These are phyloP conservation scores for Synergus gifuensis DNA, from an alignment of 2,888 invertebrate genomes.

Conservation along the genomic window DNA sequence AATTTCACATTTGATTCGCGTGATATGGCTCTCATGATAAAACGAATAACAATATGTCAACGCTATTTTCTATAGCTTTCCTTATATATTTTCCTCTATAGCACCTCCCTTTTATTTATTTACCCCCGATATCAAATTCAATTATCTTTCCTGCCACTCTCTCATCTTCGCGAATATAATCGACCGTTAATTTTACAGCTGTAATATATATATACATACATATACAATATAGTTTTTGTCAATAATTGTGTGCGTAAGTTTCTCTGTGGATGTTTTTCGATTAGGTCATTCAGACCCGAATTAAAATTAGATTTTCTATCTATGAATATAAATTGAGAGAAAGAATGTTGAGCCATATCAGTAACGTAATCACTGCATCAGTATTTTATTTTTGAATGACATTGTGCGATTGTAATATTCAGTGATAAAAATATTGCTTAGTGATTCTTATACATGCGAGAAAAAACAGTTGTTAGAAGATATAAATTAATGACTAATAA, in stretches of 20 bases:
- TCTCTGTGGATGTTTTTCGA: conserved; percentile 8
- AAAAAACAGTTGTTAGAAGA: background rate
- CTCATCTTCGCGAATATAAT: background rate
- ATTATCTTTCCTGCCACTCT: conserved; percentile 21
- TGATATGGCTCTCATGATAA: conserved; percentile 67
- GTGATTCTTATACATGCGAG: background rate
- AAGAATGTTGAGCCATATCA: background rate
- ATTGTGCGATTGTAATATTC: too few relatives aligned
- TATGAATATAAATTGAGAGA: background rate
- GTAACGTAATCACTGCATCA: background rate
- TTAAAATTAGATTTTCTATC: conserved; percentile 8
- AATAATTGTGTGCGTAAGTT: conserved; percentile 29
- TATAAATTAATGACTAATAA: background rate
- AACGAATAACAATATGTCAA: conserved; percentile 63
- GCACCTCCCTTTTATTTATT: background rate
- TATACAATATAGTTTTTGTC: background rate
- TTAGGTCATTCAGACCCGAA: conserved; percentile 21
- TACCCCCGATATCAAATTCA: conserved; percentile 1
- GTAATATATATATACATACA: conserved; percentile 11
- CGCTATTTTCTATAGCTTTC: conserved; percentile 14
- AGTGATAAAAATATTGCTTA: background rate
- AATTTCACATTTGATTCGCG: conserved; percentile 65
- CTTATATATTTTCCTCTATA: background rate
- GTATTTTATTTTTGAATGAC: background rate
- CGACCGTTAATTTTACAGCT: background rate